Evolutionary conservation across 2,888 invertebrate genomes (phyloP).

Genomic region (Hyppa rectilinea): DNA sequence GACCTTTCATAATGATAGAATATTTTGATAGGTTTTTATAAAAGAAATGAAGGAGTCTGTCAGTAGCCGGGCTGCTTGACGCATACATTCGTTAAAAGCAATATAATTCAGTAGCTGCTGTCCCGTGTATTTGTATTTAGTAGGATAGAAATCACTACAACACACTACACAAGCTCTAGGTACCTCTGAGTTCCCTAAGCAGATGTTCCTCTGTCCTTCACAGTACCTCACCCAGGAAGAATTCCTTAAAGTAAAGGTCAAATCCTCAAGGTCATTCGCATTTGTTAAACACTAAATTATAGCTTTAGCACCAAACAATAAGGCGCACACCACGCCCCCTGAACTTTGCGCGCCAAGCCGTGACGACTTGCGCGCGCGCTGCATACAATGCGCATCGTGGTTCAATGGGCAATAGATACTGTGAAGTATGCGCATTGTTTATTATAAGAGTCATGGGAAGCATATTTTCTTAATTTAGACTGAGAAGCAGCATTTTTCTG

Average conservation of each 20-base stretch:
- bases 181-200: no score
- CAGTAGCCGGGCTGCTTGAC: no score
- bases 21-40: no score
- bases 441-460: slow-evolving; percentile 6
- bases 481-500: neutral
- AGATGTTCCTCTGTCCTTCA: no score
- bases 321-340: slow-evolving; percentile 38
- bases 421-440: slow-evolving; percentile 34
- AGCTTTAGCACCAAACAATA: slow-evolving; percentile 45
- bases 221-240: neutral
- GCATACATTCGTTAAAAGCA: no score
- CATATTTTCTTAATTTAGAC: neutral
- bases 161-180: no score
- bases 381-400: slow-evolving; percentile 38
- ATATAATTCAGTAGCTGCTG: no score
- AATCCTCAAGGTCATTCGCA: slow-evolving; percentile 32
- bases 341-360: slow-evolving; percentile 48
- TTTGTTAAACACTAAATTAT: slow-evolving; percentile 31
- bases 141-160: no score
- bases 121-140: no score
- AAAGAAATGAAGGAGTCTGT: no score
- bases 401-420: slow-evolving; percentile 43
- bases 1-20: no score
- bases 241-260: slow-evolving; percentile 24
- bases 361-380: slow-evolving; percentile 46